Evolutionary conservation across 1,140 invertebrate species (phyloP).

Genomic region (Scaptodrosophila lebanonensis): DNA sequence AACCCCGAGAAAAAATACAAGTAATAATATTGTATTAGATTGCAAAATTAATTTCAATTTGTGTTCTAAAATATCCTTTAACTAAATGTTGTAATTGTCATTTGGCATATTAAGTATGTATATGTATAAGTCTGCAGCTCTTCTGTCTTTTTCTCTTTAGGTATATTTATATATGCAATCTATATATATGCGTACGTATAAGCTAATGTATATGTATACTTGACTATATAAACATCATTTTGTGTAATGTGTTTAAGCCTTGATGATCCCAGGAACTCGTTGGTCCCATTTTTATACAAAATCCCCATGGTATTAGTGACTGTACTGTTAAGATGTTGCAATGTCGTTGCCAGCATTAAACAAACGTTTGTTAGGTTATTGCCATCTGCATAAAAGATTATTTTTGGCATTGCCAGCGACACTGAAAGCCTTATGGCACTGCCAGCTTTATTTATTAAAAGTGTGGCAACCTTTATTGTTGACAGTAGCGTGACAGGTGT

Average conservation of each 20-base stretch:
- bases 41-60: constrained; percentile 24
- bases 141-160: constrained; percentile 34
- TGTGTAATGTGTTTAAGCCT: too few species aligned
- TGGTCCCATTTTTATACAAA: too few species aligned
- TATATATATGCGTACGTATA: constrained; percentile 20
- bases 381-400: too few species aligned
- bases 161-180: constrained; percentile 22
- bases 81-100: constrained; percentile 40
- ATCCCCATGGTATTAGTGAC: too few species aligned
- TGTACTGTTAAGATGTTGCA: too few species aligned
- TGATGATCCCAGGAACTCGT: too few species aligned
- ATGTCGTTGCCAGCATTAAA: too few species aligned
- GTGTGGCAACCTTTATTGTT: too few species aligned
- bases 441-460: constrained; percentile 24
- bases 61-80: constrained; percentile 22
- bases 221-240: constrained; percentile 4
- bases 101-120: constrained; percentile 20
- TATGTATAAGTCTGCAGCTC: constrained; percentile 40
- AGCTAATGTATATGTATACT: constrained; percentile 19
- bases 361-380: too few species aligned
- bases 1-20: too few species aligned
- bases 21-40: too few species aligned
- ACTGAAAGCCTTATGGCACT: constrained; percentile 8
- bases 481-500: too few species aligned
- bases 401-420: constrained; percentile 4